These are phyloP conservation scores for Limnothrissa miodon DNA, from an alignment of 2,113 vertebrate species.

Conservation along the genomic window DNA sequence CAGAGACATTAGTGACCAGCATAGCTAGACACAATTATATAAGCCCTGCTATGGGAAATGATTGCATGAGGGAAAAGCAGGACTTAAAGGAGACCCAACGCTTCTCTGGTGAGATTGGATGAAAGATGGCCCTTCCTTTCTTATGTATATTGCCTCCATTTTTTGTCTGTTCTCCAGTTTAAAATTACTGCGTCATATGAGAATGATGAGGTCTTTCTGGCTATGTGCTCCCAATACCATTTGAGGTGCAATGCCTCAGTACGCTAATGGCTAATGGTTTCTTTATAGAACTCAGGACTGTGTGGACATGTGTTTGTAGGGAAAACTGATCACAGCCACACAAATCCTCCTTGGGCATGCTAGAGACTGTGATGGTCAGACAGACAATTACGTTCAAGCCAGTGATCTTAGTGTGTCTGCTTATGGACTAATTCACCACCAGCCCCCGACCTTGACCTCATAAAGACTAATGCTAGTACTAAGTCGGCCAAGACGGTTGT, in stretches of 20 bases:
- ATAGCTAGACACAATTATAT: conserved; percentile 5
- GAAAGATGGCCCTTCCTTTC: not conserved
- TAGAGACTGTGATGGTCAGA: not conserved
- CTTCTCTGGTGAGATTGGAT: not conserved
- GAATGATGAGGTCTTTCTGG: not conserved
- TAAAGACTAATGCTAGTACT: not conserved
- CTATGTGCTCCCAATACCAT: not conserved
- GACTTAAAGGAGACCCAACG: not conserved
- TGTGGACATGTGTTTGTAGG: not conserved
- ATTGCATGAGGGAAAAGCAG: not conserved
- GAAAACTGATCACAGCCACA: not conserved
- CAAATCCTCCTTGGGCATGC: not conserved
- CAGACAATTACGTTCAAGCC: not conserved
- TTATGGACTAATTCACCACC: not conserved
- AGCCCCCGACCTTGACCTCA: not conserved
- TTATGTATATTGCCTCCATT: not conserved
- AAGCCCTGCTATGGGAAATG: not conserved
- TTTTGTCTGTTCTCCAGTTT: not conserved
- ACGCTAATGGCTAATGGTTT: not conserved
- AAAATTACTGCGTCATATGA: not conserved
- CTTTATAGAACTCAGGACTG: not conserved
- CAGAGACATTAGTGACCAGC: not conserved
- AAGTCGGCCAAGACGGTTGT: not conserved
- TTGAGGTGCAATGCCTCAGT: not conserved
- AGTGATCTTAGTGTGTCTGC: not conserved